A percentile compares a stretch with the other conserved stretches of the same genome.
These are phyloP conservation scores for Ptychodera flava DNA, from an alignment of 35 echinoderm and acorn worm species.

Conservation along the genomic window DNA sequence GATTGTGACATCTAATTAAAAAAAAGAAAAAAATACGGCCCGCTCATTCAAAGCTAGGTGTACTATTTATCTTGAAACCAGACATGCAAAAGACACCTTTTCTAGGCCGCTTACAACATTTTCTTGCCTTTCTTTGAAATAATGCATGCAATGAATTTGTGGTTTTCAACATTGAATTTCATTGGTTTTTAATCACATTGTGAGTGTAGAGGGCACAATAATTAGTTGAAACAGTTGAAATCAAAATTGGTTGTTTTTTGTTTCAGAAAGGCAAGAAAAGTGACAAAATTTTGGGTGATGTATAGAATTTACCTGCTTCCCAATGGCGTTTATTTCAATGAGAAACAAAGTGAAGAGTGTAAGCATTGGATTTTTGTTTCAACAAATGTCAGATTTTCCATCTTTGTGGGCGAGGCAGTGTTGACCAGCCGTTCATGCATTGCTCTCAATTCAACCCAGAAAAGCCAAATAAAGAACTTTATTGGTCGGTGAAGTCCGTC, in stretches of 20 bases:
- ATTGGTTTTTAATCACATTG: conserved; percentile 1
- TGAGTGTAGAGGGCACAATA: conserved; percentile 2
- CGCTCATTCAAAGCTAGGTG: not conserved
- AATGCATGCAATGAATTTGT: no score
- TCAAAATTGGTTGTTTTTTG: no score
- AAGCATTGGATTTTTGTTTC: not conserved
- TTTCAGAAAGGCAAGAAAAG: not conserved
- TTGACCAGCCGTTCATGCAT: not conserved
- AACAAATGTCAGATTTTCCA: not conserved
- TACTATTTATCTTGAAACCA: not conserved
- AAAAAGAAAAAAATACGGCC: not conserved
- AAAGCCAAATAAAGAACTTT: not conserved
- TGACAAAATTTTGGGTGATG: not conserved
- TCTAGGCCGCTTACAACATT: not conserved
- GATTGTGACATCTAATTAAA: not conserved
- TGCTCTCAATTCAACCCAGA: not conserved
- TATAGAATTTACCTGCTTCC: not conserved
- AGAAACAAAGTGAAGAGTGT: not conserved
- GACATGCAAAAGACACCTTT: not conserved
- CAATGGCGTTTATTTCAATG: not conserved
- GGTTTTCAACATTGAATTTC: no score
- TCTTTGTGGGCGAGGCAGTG: not conserved
- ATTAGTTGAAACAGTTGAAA: not conserved
- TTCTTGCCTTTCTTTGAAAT: not conserved
- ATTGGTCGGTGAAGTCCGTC: not conserved